These are phyloP conservation scores for Heptranchias perlo DNA, from an alignment of 2,113 vertebrate genomes.

Conservation along the genomic window DNA sequence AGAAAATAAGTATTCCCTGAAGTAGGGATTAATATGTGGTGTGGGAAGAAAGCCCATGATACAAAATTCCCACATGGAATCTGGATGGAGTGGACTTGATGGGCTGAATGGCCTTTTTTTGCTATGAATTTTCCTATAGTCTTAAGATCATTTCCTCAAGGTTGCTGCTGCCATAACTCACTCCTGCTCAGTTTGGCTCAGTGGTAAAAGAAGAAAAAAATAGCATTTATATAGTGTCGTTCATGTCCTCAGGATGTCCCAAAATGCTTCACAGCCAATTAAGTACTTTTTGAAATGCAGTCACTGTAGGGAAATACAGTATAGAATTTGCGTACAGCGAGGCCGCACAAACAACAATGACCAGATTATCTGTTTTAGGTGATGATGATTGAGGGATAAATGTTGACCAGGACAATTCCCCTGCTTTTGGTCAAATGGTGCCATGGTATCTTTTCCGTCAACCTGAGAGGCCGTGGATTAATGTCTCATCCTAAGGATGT, in stretches of 20 bases:
- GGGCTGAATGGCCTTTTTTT: neutral
- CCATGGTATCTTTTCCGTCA: neutral
- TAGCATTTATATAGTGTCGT: neutral
- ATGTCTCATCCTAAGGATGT: neutral
- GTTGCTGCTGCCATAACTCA: neutral
- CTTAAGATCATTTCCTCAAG: neutral
- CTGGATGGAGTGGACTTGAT: neutral
- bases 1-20: neutral
- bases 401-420: neutral
- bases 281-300: neutral
- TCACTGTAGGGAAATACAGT: neutral
- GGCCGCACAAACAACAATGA: neutral
- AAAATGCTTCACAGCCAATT: neutral
- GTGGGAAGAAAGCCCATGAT: neutral
- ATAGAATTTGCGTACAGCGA: neutral
- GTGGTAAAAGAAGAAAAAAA: neutral
- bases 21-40: neutral
- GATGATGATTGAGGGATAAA: constrained; percentile 7
- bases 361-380: neutral
- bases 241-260: neutral
- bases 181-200: neutral
- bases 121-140: neutral
- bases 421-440: neutral
- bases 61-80: neutral
- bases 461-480: no score